These are phyloP conservation scores for Chloebia gouldiae DNA, from an alignment of 2,113 vertebrate genomes.

Conservation along the genomic window DNA sequence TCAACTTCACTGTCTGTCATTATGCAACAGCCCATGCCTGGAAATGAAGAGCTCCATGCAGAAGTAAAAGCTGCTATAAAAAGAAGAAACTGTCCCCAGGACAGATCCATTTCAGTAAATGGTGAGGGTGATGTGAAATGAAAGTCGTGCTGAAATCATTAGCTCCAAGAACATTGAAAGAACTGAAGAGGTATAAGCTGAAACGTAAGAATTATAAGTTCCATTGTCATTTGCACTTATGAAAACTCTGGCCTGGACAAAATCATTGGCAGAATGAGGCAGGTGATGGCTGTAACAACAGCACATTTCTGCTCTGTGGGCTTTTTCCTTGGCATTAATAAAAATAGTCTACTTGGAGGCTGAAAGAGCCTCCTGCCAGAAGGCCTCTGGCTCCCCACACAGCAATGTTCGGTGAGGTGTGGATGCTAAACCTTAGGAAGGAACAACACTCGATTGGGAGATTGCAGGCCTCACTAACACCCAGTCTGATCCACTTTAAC, in stretches of 20 bases:
- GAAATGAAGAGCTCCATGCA: slow-evolving; percentile 2
- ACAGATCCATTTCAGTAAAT: slow-evolving; percentile 24
- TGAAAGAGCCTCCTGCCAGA: not conserved
- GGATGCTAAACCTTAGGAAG: not conserved
- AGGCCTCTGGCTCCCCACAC: not conserved
- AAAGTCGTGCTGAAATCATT: slow-evolving; percentile 10
- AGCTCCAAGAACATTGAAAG: not conserved
- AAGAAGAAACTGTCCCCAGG: not conserved
- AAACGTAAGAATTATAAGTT: not conserved
- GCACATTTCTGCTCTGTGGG: not conserved
- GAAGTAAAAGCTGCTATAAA: slow-evolving; percentile 14
- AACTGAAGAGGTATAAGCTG: not conserved
- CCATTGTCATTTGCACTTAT: not conserved
- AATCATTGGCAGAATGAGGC: slow-evolving; percentile 19
- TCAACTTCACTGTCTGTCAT: not conserved
- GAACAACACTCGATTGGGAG: not conserved
- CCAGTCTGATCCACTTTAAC: not conserved
- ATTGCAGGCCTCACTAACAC: not conserved
- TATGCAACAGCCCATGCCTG: not conserved
- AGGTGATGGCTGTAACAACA: not conserved
- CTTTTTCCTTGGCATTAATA: not conserved
- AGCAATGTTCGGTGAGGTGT: not conserved
- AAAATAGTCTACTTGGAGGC: not conserved
- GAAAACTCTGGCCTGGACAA: not conserved
- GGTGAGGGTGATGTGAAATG: slow-evolving; percentile 6